Base-by-base conservation (phyloP, 2,888 invertebrate genomes). In the Tachina grossa region DNA sequence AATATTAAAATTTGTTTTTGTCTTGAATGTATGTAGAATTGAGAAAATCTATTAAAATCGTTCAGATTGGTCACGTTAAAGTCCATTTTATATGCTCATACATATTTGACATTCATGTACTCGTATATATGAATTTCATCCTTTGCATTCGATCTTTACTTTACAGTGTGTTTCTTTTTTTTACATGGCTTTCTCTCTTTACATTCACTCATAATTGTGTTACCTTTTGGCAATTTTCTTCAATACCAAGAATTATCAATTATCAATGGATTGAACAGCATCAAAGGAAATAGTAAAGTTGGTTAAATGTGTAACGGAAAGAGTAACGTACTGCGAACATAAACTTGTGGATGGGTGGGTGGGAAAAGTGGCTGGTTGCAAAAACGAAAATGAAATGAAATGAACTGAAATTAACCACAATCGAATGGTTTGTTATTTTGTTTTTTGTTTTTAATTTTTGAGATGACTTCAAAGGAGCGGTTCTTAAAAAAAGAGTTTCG, bases 191-290 rank as follows among this genome's bases (percentile, higher is more conserved):
- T 51, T 22, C 41, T 53, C 22, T 61, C 53, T 16, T 69, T 55
- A 55, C 22, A 19, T 51, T 47, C 53, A 68, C 22, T 65, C 65
- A 76, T 84, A 84, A 84, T 84, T 84, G 80, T 72, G 76, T 84
- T 84, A 80, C 84, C 84, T 84, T 84, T 76, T 84, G 84, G 84
- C 84, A 80, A 84, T 80, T 84, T 84, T 76, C 84, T 76, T 76
- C 76, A 76, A 84, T 84, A 79, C 78, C 79, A 65, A 75, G 43
- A 16, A 75, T 69, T 84, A 84, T 80, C 76, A 84, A 84, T 84
- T 80, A 80, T 71, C 71, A 57, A 57, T 68, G 59, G 76, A 84
- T 80, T 80, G 75, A 65, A 69, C 74, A 75, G 63, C 75, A 84
- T 84, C 84, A 84, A 84, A 79, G 84, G 79, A 79, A 79, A 69